These are phyloP conservation scores for Nezara viridula DNA, from an alignment of 2,888 invertebrate species.

Conservation along the genomic window DNA sequence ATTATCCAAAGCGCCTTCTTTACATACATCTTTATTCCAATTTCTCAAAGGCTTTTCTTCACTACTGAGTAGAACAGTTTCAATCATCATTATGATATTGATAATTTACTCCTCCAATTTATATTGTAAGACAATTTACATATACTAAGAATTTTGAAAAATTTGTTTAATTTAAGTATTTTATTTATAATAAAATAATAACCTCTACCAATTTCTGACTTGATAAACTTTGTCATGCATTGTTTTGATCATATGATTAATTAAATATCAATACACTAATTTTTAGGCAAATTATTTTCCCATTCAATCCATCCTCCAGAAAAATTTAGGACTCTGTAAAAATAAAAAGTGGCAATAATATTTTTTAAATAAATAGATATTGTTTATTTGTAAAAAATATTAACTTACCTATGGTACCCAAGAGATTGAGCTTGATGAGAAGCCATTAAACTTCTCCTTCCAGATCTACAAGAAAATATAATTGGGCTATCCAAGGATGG, in stretches of 20 bases:
- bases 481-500: slow-evolving; percentile 74
- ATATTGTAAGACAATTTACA: neutral
- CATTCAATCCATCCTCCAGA: slow-evolving; percentile 76
- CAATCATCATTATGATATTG: neutral
- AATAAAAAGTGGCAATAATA: slow-evolving; percentile 54
- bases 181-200: neutral
- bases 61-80: slow-evolving; percentile 40
- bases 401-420: slow-evolving; percentile 76
- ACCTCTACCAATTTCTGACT: neutral
- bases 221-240: neutral
- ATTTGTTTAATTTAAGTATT: neutral
- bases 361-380: slow-evolving; percentile 54
- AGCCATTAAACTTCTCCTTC: slow-evolving; percentile 77
- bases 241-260: neutral
- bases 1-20: neutral
- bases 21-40: slow-evolving; percentile 28
- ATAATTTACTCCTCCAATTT: neutral
- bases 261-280: neutral
- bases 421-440: slow-evolving; percentile 73
- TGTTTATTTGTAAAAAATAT: slow-evolving; percentile 47
- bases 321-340: slow-evolving; percentile 74
- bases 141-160: neutral
- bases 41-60: slow-evolving; percentile 18
- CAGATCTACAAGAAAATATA: slow-evolving; percentile 80
- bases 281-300: slow-evolving; percentile 68